These are phyloP conservation scores for Turnix velox DNA, from an alignment of 2,113 vertebrate species.

Conservation along the genomic window DNA sequence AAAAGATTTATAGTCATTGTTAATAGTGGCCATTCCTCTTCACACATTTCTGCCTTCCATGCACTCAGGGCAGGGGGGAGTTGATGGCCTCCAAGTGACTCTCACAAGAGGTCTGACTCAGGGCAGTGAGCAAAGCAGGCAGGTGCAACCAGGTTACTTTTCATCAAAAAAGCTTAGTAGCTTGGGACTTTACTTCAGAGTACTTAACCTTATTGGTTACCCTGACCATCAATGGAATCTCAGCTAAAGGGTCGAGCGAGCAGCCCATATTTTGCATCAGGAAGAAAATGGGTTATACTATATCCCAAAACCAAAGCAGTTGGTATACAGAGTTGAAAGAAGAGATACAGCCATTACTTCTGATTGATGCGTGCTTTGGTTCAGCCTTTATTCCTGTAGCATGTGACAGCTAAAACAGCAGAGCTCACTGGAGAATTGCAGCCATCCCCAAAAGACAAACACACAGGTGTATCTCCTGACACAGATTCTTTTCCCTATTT, in stretches of 20 bases:
- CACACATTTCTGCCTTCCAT: not conserved
- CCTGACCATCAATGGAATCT: not conserved
- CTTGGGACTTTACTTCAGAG: not conserved
- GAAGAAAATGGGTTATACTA: not conserved
- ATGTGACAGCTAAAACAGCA: not conserved
- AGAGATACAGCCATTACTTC: not conserved
- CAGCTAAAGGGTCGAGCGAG: not conserved
- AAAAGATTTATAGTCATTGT: not conserved
- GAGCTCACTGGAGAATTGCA: not conserved
- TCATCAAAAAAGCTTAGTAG: not conserved
- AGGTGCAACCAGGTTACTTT: not conserved
- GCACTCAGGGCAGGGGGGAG: not conserved
- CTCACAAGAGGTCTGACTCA: not conserved
- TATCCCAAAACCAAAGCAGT: not conserved
- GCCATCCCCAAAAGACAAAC: not conserved
- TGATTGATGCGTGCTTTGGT: not conserved
- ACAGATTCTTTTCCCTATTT: not conserved
- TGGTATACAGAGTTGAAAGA: not conserved
- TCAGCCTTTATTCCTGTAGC: not conserved
- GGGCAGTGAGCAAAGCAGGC: not conserved
- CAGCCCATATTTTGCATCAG: not conserved
- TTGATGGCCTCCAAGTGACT: not conserved
- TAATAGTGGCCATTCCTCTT: not conserved
- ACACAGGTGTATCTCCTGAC: not conserved
- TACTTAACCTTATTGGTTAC: not conserved